Base-by-base conservation (phyloP, 2,888 invertebrate species). In the Trachelus stipa region DNA sequence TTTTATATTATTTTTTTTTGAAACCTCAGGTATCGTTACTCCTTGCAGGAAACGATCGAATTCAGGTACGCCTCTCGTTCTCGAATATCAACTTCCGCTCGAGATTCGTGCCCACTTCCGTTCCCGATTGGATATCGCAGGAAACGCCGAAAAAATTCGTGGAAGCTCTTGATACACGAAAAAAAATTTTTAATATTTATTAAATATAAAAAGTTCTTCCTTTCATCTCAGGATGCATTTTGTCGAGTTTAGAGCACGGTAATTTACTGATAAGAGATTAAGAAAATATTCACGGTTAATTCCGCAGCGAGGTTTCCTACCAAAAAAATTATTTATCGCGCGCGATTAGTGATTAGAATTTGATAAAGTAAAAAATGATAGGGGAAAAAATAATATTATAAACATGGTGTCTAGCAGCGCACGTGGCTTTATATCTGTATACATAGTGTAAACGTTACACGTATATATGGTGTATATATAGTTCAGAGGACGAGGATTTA, bases 51-150 rank as follows among this genome's bases (percentile, higher is more conserved):
- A 56, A 56, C 56, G 9, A 56, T 56, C 56, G 56, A 56, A 23
- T 56, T 56, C 56, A 56, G 56, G 23, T 56, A 56, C 56, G 56
- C 56, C 56, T 40, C 40, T 9, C 73, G 12, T 68, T 35, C 77
- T 69, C 77, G 81, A 80, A 81, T 78, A 78, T 68, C 76, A 68
- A 80, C 79, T 85, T 85, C 85, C 85, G 83, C 69, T n/a, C 37
- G 76, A 81, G 81, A 83, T 81, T 81, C 78, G 74, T 15, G 69
- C 80, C 73, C 78, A 76, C 82, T 85, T 84, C 85, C 79, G 77
- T 83, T 85, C 85, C 85, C 84, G 35, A 77, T 79, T 37, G n/a
- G 74, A 76, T 78, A 23, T 23, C 4, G 15, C 80, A 80, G 83
- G 81, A 81, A 81, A 75, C 74, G 9, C 23, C 56, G 56, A 56